Conservation (phyloP, 2,888 invertebrate genomes). For the Catotricha subobsoleta region DNA sequence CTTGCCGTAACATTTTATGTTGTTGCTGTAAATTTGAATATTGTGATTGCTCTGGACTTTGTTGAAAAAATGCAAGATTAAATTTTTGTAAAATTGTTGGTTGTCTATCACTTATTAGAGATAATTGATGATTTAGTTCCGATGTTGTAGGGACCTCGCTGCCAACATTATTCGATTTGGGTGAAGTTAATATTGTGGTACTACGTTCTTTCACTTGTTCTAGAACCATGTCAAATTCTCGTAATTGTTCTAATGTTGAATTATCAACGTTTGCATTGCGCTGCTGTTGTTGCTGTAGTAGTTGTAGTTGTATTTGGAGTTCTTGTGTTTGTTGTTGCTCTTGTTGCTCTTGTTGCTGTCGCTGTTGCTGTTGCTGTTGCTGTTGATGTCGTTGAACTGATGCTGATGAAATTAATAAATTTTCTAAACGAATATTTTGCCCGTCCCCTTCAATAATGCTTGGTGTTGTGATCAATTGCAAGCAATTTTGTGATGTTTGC, state of each 20-base stretch:
- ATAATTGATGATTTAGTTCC: too few relatives aligned
- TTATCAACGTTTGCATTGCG: slow-evolving; percentile 39
- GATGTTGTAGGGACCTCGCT: neutral
- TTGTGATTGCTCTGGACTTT: too few relatives aligned
- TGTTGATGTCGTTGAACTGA: slow-evolving; percentile 5
- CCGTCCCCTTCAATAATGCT: neutral
- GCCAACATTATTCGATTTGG: slow-evolving; percentile 5
- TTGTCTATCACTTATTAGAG: neutral
- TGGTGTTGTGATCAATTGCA: neutral
- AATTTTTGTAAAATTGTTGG: slow-evolving; percentile 21
- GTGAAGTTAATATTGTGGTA: slow-evolving; percentile 21
- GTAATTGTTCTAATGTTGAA: slow-evolving; percentile 54
- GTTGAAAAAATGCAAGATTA: slow-evolving; percentile 36
- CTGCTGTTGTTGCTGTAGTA: slow-evolving; percentile 11
- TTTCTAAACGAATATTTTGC: too few relatives aligned
- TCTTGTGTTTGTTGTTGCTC: slow-evolving; percentile 8
- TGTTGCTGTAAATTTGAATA: too few relatives aligned
- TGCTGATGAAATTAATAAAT: neutral
- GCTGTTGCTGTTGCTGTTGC: slow-evolving; percentile 12
- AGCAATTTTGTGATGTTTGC: too few relatives aligned
- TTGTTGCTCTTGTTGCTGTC: slow-evolving; percentile 10
- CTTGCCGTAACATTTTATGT: too few relatives aligned
- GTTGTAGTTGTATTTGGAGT: slow-evolving; percentile 9
- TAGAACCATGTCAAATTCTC: slow-evolving; percentile 64
- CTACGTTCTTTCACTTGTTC: slow-evolving; percentile 65